A percentile compares a stretch with the other conserved stretches of the same genome.
Conservation (phyloP, 2,888 invertebrate genomes). For the Macrophya alboannulata region DNA sequence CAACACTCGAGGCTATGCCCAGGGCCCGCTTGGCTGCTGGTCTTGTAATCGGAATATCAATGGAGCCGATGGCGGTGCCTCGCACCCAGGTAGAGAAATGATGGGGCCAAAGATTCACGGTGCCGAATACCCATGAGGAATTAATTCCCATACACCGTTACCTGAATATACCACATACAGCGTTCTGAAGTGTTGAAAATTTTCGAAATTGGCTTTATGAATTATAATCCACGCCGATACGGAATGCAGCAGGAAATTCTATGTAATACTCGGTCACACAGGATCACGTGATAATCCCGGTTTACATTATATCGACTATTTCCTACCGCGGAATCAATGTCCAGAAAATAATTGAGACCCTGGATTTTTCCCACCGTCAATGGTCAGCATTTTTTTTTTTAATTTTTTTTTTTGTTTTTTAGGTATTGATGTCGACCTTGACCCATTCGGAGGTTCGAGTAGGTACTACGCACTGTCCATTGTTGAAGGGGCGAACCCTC, state of each 20-base stretch:
- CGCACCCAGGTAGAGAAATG: conserved; percentile 18
- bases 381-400: not conserved
- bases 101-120: conserved; percentile 34
- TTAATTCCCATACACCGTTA: conserved; percentile 38
- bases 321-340: not conserved
- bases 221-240: not conserved
- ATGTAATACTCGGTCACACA: not conserved
- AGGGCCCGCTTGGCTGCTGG: conserved; percentile 49
- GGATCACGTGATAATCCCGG: too few species aligned
- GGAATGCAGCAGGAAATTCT: not conserved
- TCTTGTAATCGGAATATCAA: conserved; percentile 55
- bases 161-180: not conserved
- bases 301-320: not conserved
- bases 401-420: not conserved
- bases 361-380: not conserved
- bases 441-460: conserved; percentile 36
- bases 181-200: not conserved
- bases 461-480: conserved; percentile 4
- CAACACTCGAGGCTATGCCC: conserved; percentile 15
- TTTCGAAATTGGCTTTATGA: not conserved
- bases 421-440: conserved; percentile 15
- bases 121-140: conserved; percentile 9
- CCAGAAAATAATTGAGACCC: too few species aligned
- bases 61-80: conserved; percentile 29
- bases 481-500: conserved; percentile 38